Base-by-base conservation (phyloP, 2,888 invertebrate species). In the Anthophora plumipes region DNA sequence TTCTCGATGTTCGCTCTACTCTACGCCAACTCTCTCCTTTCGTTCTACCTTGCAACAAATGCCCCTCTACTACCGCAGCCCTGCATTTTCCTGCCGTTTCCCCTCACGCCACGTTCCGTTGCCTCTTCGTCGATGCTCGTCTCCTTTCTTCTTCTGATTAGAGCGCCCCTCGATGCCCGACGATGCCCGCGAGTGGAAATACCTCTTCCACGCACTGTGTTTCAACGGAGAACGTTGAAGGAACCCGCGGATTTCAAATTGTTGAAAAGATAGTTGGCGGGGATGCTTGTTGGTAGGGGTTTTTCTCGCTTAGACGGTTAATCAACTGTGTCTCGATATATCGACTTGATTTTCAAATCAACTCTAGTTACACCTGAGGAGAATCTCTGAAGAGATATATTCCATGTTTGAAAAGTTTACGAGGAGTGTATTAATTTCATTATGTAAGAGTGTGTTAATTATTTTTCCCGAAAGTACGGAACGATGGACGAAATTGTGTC, bases 171-270 rank as follows among this genome's bases (percentile, higher is more conserved):
- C 46, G 46, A 3, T 46, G 22, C 54, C 46, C 54, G 22, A 20
- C 22, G 8, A n/a, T n/a, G n/a, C n/a, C 22, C 25, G 22, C 46
- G 14, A 22, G 22, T 54, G 22, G 22, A 22, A 22, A 14, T 12
- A 22, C 54, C 22, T 12, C 22, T 22, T 25, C 25, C 22, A 20
- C 22, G 22, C 22, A 14, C 1, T 54, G 20, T 14, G 22, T 22
- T 12, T 54, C 22, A 12, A 22, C n/a, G 39, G 9, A n/a, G 31
- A 17, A 9, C 9, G 9, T 22, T 22, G 14, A 41, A 25, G 31
- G 25, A 41, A 77, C 75, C n/a, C 77, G 77, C 66, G 76, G 67
- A 12, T 67, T 77, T 77, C 54, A 39, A 75, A 77, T 14, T 20
- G 11, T 6, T 31, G 12, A 20, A 5, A 22, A 20, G 59, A 8